Conservation (phyloP, 2,888 invertebrate species). For the Idaea dimidiata region DNA sequence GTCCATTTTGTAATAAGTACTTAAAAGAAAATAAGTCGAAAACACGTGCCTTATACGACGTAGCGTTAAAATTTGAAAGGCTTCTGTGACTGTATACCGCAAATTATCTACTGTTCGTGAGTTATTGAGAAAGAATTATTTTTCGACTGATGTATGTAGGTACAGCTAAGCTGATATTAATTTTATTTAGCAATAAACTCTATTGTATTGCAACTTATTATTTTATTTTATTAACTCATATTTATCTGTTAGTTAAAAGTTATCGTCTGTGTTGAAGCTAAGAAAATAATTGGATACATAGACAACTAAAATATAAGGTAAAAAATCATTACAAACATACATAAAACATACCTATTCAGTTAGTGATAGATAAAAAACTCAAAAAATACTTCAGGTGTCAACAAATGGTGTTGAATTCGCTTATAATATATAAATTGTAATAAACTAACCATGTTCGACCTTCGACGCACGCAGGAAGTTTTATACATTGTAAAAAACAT, state of each 20-base stretch:
- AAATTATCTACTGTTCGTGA: not conserved
- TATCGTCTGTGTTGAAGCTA: not conserved
- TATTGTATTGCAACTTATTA: not conserved
- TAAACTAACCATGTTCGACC: not conserved
- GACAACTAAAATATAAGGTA: too few species aligned
- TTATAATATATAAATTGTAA: not conserved
- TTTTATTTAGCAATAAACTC: not conserved
- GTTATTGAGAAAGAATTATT: not conserved
- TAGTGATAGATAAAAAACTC: not conserved
- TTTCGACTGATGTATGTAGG: not conserved
- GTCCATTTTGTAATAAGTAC: not conserved
- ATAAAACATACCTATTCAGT: not conserved
- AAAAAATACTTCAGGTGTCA: too few species aligned
- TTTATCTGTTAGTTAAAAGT: not conserved
- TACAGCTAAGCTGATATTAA: slow-evolving; percentile 1
- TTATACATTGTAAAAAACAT: not conserved
- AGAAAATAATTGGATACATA: not conserved
- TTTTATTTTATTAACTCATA: not conserved
- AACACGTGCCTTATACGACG: not conserved
- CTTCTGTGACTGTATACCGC: not conserved
- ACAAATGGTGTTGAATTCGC: too few species aligned
- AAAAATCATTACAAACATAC: not conserved
- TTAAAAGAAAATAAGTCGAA: slow-evolving; percentile 3
- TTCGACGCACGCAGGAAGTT: not conserved
- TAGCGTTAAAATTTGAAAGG: not conserved